Conservation (phyloP, 2,113 vertebrate species). For the Tapirus terrestris region DNA sequence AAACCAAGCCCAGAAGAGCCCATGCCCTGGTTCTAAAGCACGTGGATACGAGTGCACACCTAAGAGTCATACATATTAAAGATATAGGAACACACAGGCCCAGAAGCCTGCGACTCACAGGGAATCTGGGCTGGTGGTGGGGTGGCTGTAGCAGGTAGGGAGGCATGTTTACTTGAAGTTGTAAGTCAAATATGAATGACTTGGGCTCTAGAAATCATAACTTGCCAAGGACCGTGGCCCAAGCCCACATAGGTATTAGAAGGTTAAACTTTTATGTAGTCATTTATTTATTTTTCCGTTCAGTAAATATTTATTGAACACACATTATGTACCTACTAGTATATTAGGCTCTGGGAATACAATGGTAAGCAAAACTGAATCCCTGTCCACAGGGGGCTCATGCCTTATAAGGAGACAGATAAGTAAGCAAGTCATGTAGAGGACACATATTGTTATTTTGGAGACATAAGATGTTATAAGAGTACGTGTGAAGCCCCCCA, state of each 20-base stretch:
- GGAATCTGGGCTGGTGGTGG: background rate
- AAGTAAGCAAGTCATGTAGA: background rate
- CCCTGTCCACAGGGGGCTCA: background rate
- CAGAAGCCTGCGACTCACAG: background rate
- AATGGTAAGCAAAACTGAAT: background rate
- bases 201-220: background rate
- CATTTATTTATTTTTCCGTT: background rate
- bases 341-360: background rate
- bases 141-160: no score
- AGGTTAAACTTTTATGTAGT: background rate
- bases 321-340: background rate
- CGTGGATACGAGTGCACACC: accelerated
- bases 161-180: background rate
- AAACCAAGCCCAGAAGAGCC: background rate
- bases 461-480: background rate
- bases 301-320: constrained; percentile 25
- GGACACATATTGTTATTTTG: background rate
- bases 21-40: background rate
- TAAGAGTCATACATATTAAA: accelerated
- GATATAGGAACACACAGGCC: accelerated
- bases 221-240: background rate
- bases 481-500: background rate
- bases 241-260: background rate
- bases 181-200: background rate
- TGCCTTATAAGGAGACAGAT: background rate